Evolutionary conservation across 2,113 vertebrate species (phyloP).

Genomic region (Hypocryptadius cinnamomeus): DNA sequence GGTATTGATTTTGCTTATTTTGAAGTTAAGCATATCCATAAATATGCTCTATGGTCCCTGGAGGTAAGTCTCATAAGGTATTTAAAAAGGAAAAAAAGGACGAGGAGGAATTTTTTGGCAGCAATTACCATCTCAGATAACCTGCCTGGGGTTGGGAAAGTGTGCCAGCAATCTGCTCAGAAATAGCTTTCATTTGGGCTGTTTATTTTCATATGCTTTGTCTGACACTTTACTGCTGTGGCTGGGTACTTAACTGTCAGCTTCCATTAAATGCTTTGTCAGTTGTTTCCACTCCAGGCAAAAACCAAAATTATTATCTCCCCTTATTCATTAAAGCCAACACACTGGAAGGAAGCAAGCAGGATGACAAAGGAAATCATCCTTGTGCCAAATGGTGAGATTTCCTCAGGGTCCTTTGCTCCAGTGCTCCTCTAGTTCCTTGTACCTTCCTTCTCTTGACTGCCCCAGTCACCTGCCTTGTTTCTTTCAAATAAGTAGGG

Average conservation of each 20-base stretch:
- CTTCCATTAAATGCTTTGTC: constrained; percentile 57
- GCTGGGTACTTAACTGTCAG: constrained; percentile 69
- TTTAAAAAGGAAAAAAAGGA: constrained; percentile 41
- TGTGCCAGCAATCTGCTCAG: constrained; percentile 57
- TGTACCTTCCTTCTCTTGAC: neutral
- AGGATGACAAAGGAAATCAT: constrained; percentile 47
- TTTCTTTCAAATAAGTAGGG: neutral
- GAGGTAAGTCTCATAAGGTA: constrained; percentile 55
- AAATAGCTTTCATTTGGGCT: constrained; percentile 64
- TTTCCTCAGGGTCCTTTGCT: neutral
- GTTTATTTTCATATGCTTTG: constrained; percentile 71
- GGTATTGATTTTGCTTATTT: constrained; percentile 53
- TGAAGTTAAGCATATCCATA: constrained; percentile 44
- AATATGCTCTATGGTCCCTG: constrained; percentile 27
- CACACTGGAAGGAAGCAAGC: neutral
- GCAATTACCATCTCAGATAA: constrained; percentile 57
- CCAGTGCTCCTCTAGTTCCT: neutral
- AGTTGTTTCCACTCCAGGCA: constrained; percentile 34
- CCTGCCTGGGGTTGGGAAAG: constrained; percentile 59
- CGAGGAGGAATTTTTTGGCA: constrained; percentile 57
- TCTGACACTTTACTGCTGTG: constrained; percentile 61
- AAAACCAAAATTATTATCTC: constrained; percentile 45
- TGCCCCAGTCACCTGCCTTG: neutral
- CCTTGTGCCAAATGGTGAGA: neutral
- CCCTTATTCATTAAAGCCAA: constrained; percentile 26